A percentile compares a stretch with the other conserved stretches of the same genome.
These are phyloP conservation scores for Archaeoteleia sp. DNA, from an alignment of 2,888 invertebrate species.

Conservation along the genomic window DNA sequence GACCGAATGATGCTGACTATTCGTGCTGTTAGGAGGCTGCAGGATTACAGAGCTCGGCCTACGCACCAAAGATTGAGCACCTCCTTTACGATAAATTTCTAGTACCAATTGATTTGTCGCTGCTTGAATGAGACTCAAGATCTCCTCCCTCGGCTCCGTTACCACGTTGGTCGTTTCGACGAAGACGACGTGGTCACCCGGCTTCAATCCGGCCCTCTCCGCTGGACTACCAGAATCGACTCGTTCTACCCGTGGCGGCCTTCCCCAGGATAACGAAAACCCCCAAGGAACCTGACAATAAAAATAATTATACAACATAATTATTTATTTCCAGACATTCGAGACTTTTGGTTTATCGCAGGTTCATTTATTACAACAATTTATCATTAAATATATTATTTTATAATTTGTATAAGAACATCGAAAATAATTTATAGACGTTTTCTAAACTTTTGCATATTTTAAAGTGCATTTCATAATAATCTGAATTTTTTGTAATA, in stretches of 20 bases:
- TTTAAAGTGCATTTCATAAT: too few species aligned
- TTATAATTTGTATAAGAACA: too few species aligned
- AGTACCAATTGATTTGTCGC: constrained; percentile 70
- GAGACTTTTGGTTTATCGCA: too few species aligned
- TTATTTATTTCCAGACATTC: too few species aligned
- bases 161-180: constrained; percentile 92
- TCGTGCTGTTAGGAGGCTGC: constrained; percentile 59
- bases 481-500: too few species aligned
- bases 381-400: too few species aligned
- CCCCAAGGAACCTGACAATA: constrained; percentile 76
- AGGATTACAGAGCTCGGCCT: constrained; percentile 66
- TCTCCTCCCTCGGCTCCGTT: constrained; percentile 83
- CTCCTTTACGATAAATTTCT: constrained; percentile 71
- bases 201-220: constrained; percentile 86
- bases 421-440: too few species aligned
- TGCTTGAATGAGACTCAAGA: constrained; percentile 80
- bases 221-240: constrained; percentile 89
- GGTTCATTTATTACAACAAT: too few species aligned
- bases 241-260: constrained; percentile 89
- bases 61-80: constrained; percentile 59
- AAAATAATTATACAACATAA: too few species aligned
- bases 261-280: constrained; percentile 92
- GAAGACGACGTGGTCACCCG: constrained; percentile 92
- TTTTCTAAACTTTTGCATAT: too few species aligned
- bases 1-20: constrained; percentile 76